Evolutionary conservation across 1,140 invertebrate species (phyloP).

Genomic region (Tachypleus tridentatus): DNA sequence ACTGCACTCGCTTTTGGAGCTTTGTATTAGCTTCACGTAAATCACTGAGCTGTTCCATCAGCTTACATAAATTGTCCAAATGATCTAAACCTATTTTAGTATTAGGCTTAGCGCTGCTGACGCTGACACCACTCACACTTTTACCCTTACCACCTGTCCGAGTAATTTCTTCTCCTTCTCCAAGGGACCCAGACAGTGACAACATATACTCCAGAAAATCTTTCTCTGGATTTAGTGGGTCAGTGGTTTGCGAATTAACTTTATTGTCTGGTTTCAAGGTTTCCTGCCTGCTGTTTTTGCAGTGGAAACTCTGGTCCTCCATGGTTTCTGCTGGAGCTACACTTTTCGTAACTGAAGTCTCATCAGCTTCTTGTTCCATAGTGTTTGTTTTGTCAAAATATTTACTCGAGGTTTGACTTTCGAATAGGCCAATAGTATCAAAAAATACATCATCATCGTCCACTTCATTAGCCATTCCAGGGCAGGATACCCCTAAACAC

Average conservation of each 20-base stretch:
- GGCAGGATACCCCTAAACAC: too few relatives aligned
- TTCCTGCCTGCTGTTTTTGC: too few relatives aligned
- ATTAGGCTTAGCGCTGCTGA: conserved; percentile 8
- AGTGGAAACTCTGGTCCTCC: too few relatives aligned
- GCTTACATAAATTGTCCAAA: conserved; percentile 55
- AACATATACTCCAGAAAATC: conserved; percentile 17
- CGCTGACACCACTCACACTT: neutral
- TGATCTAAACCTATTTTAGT: conserved; percentile 50
- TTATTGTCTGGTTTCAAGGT: too few relatives aligned
- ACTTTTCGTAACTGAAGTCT: too few relatives aligned
- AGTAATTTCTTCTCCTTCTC: neutral
- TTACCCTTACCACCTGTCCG: neutral
- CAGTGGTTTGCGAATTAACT: neutral
- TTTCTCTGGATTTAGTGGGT: conserved; percentile 15
- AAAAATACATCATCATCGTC: too few relatives aligned
- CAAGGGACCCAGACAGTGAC: conserved; percentile 8
- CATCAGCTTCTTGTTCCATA: too few relatives aligned
- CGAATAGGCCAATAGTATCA: too few relatives aligned
- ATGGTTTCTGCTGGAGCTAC: too few relatives aligned
- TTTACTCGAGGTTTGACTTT: too few relatives aligned
- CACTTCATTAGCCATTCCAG: too few relatives aligned
- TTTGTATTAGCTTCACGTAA: conserved; percentile 55
- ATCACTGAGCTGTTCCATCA: conserved; percentile 58
- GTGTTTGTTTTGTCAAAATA: too few relatives aligned
- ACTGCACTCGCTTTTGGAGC: conserved; percentile 51